Conservation (phyloP, 2,113 vertebrate species). For the Pipra filicauda region DNA sequence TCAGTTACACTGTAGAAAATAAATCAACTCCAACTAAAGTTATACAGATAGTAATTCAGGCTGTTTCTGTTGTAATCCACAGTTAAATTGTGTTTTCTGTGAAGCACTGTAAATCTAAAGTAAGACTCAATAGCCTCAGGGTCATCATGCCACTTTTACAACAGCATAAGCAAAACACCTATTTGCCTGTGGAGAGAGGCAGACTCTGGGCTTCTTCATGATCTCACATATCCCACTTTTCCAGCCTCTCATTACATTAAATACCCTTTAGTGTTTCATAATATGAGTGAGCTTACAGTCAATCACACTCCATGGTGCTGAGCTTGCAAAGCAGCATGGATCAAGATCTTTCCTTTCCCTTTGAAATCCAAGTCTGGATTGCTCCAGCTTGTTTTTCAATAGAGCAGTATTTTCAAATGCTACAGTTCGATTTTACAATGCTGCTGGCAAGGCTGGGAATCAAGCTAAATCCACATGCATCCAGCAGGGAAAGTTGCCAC, state of each 20-base stretch:
- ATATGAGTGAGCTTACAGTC: neutral
- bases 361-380: constrained; percentile 37
- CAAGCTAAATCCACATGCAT: constrained; percentile 20
- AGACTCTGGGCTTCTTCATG: neutral
- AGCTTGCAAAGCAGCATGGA: neutral
- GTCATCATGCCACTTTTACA: neutral
- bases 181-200: neutral
- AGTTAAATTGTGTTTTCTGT: neutral
- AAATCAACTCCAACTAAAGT: neutral
- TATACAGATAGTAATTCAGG: neutral
- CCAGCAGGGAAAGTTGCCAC: constrained; percentile 19
- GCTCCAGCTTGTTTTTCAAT: constrained; percentile 30
- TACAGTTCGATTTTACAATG: constrained; percentile 26
- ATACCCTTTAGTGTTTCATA: neutral
- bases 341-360: neutral
- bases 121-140: neutral
- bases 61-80: neutral
- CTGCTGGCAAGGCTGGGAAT: constrained; percentile 23
- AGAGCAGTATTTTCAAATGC: constrained; percentile 25
- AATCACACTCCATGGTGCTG: neutral
- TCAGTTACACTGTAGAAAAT: neutral
- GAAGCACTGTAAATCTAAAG: neutral
- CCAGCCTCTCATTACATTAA: neutral
- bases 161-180: neutral
- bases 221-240: neutral